Evolutionary conservation across 1,140 invertebrate genomes (phyloP).

Genomic region (Elymnias hypermnestra): DNA sequence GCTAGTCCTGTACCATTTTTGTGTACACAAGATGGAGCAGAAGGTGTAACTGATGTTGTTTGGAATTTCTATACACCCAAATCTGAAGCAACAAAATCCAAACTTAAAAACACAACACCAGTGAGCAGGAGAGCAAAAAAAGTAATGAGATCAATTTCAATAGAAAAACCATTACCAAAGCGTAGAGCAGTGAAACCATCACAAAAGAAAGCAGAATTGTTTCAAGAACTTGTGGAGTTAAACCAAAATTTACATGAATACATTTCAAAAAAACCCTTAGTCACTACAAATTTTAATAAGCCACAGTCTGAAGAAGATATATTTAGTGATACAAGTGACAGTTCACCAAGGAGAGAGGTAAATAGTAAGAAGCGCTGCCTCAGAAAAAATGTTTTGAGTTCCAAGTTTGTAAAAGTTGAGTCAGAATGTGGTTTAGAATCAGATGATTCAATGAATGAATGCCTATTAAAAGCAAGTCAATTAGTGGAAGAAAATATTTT

Average conservation of each 20-base stretch:
- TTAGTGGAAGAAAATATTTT: constrained; percentile 60
- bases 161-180: constrained; percentile 52
- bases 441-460: constrained; percentile 74
- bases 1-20: constrained; percentile 69
- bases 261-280: constrained; percentile 39
- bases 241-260: constrained; percentile 65
- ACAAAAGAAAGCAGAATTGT: constrained; percentile 54
- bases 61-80: constrained; percentile 73
- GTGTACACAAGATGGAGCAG: constrained; percentile 71
- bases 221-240: constrained; percentile 61
- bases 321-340: constrained; percentile 50
- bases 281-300: constrained; percentile 26
- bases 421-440: constrained; percentile 59
- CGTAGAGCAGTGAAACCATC: constrained; percentile 39
- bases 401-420: constrained; percentile 55
- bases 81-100: constrained; percentile 32
- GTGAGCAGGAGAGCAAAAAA: constrained; percentile 55
- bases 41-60: constrained; percentile 68
- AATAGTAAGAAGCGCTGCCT: constrained; percentile 42
- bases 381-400: constrained; percentile 60
- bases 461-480: constrained; percentile 66
- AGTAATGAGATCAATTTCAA: constrained; percentile 35
- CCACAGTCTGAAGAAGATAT: constrained; percentile 55
- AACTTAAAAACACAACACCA: constrained; percentile 50
- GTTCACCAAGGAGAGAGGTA: constrained; percentile 47